phyloP scores from a whole-genome alignment of 2,888 invertebrate genomes.

The Cylloceria caligata region DNA sequence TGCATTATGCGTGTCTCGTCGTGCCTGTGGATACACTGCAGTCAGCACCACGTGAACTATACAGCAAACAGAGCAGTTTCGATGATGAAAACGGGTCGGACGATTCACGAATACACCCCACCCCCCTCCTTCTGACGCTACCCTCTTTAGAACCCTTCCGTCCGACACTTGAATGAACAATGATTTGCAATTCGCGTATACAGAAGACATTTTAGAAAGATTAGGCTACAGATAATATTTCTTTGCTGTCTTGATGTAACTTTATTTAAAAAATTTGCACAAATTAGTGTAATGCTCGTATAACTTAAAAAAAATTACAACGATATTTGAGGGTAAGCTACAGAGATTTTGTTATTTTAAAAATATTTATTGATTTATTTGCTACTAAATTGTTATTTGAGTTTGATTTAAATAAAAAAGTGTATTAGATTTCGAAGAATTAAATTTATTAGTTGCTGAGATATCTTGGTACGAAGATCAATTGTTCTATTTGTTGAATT shows the following conservation, averaged over 20 bases:
- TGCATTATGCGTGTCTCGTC: conserved; percentile 35
- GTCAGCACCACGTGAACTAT: conserved; percentile 17
- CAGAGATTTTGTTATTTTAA: too few species aligned
- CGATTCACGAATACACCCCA: conserved; percentile 1
- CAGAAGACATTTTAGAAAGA: neutral
- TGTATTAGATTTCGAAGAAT: too few species aligned
- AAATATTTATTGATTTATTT: too few species aligned
- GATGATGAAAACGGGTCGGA: conserved; percentile 20
- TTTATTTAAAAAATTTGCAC: too few species aligned
- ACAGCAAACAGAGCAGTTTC: conserved; percentile 43
- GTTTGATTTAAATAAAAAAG: too few species aligned
- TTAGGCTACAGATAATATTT: neutral
- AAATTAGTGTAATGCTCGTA: too few species aligned
- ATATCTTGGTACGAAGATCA: too few species aligned
- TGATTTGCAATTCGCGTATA: neutral
- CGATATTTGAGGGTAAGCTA: too few species aligned
- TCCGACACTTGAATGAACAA: conserved; percentile 3
- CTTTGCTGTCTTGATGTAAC: neutral
- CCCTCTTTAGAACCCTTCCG: conserved; percentile 3
- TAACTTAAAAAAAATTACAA: too few species aligned
- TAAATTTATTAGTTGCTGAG: too few species aligned
- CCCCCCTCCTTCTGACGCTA: neutral
- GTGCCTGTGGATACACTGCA: conserved; percentile 36
- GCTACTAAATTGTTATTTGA: too few species aligned
- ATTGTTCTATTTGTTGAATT: too few species aligned